phyloP scores from a whole-genome alignment of 2,888 invertebrate species.

The Dendrolimus houi region DNA sequence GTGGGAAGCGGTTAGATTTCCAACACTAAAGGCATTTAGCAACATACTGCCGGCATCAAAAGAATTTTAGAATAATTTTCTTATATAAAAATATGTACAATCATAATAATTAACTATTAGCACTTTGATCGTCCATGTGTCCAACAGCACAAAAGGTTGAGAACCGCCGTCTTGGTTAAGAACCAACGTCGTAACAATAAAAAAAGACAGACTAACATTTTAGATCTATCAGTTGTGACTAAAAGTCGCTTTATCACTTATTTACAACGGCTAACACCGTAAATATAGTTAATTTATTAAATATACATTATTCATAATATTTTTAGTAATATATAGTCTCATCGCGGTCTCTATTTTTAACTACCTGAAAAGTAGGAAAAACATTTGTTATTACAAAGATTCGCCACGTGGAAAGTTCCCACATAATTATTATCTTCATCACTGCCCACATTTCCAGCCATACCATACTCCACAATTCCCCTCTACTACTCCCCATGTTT shows the following conservation, averaged over 20 bases:
- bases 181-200: neutral
- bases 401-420: no score
- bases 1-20: no score
- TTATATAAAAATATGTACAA: no score
- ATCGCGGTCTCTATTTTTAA: constrained; percentile 9
- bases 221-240: neutral
- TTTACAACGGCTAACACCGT: neutral
- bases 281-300: constrained; percentile 1
- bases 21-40: no score
- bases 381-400: neutral
- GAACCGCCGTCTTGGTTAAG: neutral
- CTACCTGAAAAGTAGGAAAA: constrained; percentile 7
- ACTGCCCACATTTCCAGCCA: no score
- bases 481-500: no score
- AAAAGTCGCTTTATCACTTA: neutral
- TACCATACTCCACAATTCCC: no score
- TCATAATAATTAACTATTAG: no score
- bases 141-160: neutral
- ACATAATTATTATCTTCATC: no score
- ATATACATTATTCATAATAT: constrained; percentile 5
- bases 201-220: neutral
- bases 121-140: no score
- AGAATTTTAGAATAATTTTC: no score
- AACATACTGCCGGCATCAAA: no score
- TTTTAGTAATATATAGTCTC: constrained; percentile 10